A percentile compares a stretch with the other conserved stretches of the same genome.
These are phyloP conservation scores for Diorhabda sublineata DNA, from an alignment of 1,140 invertebrate species.

Conservation along the genomic window DNA sequence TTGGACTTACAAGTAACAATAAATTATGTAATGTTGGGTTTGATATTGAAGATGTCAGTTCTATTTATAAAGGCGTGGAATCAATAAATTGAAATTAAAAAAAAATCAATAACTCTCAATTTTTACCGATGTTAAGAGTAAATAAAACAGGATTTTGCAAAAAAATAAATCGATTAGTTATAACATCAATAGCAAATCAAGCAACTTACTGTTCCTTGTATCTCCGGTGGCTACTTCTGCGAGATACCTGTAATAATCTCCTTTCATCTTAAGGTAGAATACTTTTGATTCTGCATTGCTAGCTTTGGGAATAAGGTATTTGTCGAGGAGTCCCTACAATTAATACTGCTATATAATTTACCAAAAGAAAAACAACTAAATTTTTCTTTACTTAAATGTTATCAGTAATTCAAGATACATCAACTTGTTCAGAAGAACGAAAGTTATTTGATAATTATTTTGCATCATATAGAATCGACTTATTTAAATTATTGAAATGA, in stretches of 20 bases:
- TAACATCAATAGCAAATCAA: background rate
- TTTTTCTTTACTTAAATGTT: background rate
- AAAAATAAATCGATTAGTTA: background rate
- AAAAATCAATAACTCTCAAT: too few species aligned
- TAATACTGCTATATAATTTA: background rate
- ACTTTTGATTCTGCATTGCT: constrained; percentile 93
- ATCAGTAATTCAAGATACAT: constrained; percentile 26
- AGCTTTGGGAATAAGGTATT: constrained; percentile 89
- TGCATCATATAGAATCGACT: background rate
- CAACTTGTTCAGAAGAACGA: constrained; percentile 43
- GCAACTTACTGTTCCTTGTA: constrained; percentile 70
- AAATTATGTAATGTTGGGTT: too few species aligned
- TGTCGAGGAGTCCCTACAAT: constrained; percentile 72
- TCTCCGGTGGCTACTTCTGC: constrained; percentile 94
- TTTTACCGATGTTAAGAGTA: too few species aligned
- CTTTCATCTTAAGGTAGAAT: constrained; percentile 98
- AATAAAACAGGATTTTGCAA: too few species aligned
- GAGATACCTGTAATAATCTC: constrained; percentile 94
- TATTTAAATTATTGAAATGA: too few species aligned
- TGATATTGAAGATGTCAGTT: too few species aligned
- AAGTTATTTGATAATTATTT: constrained; percentile 30
- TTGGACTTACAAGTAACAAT: too few species aligned
- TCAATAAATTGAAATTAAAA: too few species aligned
- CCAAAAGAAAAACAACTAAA: constrained; percentile 19
- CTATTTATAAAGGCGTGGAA: too few species aligned